These are phyloP conservation scores for Lasioglossum pauxillum DNA, from an alignment of 2,888 invertebrate genomes.

Conservation along the genomic window DNA sequence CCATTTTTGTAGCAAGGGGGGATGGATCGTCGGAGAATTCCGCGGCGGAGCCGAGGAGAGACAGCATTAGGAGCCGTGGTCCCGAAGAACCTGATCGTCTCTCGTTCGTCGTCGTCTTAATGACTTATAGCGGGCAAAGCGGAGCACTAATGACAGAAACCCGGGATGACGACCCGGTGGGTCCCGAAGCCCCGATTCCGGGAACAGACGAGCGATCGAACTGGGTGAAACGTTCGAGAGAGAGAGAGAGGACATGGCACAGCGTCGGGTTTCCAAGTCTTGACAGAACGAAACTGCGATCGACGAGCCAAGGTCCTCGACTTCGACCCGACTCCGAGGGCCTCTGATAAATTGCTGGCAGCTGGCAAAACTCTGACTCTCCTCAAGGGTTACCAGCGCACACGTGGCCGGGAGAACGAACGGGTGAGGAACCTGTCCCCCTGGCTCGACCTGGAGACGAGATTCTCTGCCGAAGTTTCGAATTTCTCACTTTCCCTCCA, in stretches of 20 bases:
- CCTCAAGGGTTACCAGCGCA: conserved; percentile 70
- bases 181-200: conserved; percentile 55
- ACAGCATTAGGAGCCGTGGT: neutral
- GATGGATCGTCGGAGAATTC: neutral
- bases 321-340: conserved; percentile 44
- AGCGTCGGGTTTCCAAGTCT: conserved; percentile 49
- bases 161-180: conserved; percentile 55
- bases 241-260: neutral
- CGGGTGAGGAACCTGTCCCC: conserved; percentile 36
- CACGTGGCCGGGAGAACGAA: conserved; percentile 59
- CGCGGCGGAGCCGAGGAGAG: neutral
- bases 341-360: conserved; percentile 74
- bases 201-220: conserved; percentile 47
- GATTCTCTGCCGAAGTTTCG: neutral
- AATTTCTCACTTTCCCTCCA: neutral
- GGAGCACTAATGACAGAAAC: conserved; percentile 58
- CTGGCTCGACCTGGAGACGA: neutral
- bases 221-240: conserved; percentile 17
- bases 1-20: neutral
- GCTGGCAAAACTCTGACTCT: conserved; percentile 70
- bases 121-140: conserved; percentile 41
- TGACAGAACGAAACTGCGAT: conserved; percentile 54
- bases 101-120: conserved; percentile 52
- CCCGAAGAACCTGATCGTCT: conserved; percentile 24
- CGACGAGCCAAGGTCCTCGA: conserved; percentile 57